These are phyloP conservation scores for Melangyna quadrimaculata DNA, from an alignment of 2,888 invertebrate species.

Conservation along the genomic window DNA sequence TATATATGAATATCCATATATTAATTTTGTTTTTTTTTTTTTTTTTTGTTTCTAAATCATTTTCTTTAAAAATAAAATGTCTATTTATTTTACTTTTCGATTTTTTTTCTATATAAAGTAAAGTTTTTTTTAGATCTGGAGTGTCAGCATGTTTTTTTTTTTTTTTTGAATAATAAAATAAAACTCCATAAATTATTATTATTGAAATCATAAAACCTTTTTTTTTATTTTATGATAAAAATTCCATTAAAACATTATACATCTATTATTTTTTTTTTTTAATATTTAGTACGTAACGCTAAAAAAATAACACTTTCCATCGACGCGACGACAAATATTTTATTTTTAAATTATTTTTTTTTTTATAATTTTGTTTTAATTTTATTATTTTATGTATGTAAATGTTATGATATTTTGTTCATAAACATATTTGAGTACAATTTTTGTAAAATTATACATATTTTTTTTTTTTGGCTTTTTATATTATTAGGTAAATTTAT, in stretches of 20 bases:
- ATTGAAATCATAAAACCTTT: background rate
- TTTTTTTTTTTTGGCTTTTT: constrained; percentile 53
- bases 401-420: constrained; percentile 5
- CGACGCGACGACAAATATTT: background rate
- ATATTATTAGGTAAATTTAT: background rate
- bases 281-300: constrained; percentile 19
- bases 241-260: constrained; percentile 48
- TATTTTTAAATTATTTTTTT: background rate
- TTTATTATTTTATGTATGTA: background rate
- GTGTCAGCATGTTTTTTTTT: constrained; percentile 5
- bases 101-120: constrained; percentile 30
- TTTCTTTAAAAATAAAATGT: constrained; percentile 63
- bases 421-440: constrained; percentile 9
- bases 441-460: constrained; percentile 2
- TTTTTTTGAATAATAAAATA: background rate
- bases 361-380: background rate
- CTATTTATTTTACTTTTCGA: constrained; percentile 25
- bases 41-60: constrained; percentile 24
- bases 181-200: constrained; percentile 2
- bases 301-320: constrained; percentile 30
- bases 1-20: background rate
- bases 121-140: constrained; percentile 24
- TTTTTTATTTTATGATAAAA: constrained; percentile 42
- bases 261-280: background rate
- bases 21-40: constrained; percentile 43